Evolutionary conservation across 2,888 invertebrate species (phyloP), one percentile per base, ranked within the genome.

Genomic region (Lepidochitona cinerea): DNA sequence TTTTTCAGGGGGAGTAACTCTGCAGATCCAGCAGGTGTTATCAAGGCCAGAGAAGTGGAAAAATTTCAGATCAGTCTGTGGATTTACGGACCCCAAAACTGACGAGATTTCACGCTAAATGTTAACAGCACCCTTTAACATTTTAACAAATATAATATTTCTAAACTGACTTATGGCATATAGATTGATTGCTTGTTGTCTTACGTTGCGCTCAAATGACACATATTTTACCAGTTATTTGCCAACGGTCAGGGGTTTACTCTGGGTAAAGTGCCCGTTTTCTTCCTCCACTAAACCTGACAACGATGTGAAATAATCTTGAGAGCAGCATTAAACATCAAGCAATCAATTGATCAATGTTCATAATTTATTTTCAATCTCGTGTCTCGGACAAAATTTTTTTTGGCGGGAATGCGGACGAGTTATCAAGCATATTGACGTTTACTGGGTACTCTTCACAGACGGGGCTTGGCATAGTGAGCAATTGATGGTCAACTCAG

Each of bases 21-120:
- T 35, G 73, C 77, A 9, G 89, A 89, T 72, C 88, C 89, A 9
- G 77, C 80, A 35, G 83, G 84, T 73, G 87, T 89, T 6, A 76
- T 79, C 37, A 73, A 77, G 23, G 89, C 85, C 3, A 80, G 89
- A 66, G 81, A 84, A 54, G 66, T 79, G 9, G 86, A 89, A 75
- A 82, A 81, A 67, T 70, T 72, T 37, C 76, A 84, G 37, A 87
- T 89, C 54, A 71, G 79, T 12, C 72, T 79, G 36, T 89, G 89
- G 89, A 80, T 89, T 37, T 81, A 82, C 52, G 32, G 70, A 35
- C 66, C 77, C 37, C 59, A 71, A 49, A n/a, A 32, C 36, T 32
- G 9, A 14, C 26, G 65, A 33, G n/a, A 65, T n/a, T n/a, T n/a
- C n/a, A n/a, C n/a, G n/a, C 41, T 18, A 41, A 41, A 41, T 41